phyloP scores from a whole-genome alignment of 2,888 invertebrate species.

The Dryadula phaetusa region DNA sequence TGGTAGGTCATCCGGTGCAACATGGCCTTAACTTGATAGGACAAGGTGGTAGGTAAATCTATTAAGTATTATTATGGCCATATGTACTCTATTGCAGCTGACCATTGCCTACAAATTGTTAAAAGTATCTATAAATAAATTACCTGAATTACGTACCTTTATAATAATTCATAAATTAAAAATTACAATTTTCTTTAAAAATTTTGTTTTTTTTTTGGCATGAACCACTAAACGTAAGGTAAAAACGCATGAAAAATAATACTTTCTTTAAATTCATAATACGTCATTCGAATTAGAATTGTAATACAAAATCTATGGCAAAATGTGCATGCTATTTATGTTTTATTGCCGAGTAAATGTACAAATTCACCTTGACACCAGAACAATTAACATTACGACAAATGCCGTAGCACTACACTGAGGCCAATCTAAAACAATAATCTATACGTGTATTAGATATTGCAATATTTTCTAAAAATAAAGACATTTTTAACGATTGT shows the following conservation, averaged over 20 bases:
- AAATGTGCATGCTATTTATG: slow-evolving; percentile 26
- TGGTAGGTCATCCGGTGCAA: slow-evolving; percentile 54
- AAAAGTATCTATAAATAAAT: no score
- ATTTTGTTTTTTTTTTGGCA: no score
- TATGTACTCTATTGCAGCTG: slow-evolving; percentile 20
- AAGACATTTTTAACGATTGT: neutral
- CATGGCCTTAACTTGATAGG: slow-evolving; percentile 51
- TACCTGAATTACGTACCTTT: no score
- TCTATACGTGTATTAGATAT: neutral
- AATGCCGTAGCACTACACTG: slow-evolving; percentile 59
- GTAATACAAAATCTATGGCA: slow-evolving; percentile 17
- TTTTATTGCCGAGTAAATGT: slow-evolving; percentile 36
- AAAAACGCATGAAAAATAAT: neutral
- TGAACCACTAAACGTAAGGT: no score
- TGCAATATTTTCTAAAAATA: slow-evolving; percentile 10
- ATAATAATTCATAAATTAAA: no score
- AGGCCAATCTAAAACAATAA: slow-evolving; percentile 31
- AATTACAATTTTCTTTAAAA: no score
- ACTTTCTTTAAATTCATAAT: neutral
- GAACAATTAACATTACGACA: slow-evolving; percentile 63
- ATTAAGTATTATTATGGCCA: slow-evolving; percentile 26
- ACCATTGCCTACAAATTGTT: neutral
- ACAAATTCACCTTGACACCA: slow-evolving; percentile 56
- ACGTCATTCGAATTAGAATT: slow-evolving; percentile 6
- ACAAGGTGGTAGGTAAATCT: slow-evolving; percentile 45